These are phyloP conservation scores for Okamejei kenojei DNA, from an alignment of 2,797 vertebrate genomes.

Conservation along the genomic window DNA sequence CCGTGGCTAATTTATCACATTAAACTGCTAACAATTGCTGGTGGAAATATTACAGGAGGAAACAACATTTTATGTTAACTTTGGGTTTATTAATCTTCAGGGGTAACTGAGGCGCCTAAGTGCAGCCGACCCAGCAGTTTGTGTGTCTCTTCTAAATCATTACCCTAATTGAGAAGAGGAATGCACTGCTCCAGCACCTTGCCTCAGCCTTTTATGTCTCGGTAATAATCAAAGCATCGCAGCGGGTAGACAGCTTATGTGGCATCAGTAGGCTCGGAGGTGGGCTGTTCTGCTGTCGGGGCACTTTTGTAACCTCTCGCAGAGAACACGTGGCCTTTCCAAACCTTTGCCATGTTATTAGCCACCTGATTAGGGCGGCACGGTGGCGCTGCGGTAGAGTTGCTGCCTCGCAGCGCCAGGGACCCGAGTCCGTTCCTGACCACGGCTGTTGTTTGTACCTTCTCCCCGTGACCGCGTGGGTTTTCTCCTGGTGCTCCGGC, in stretches of 20 bases:
- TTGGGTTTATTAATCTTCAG: constrained; percentile 36
- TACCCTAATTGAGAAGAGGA: constrained; percentile 41
- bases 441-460: no score
- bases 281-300: neutral
- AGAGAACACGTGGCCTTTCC: neutral
- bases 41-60: constrained; percentile 36
- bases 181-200: neutral
- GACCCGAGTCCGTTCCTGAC: no score
- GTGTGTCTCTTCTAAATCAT: constrained; percentile 51
- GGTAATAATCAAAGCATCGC: constrained; percentile 23
- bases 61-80: constrained; percentile 37
- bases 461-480: no score
- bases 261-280: neutral
- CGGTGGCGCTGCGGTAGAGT: no score
- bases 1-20: constrained; percentile 40
- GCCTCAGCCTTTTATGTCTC: constrained; percentile 1
- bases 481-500: no score
- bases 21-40: constrained; percentile 39
- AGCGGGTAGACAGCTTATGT: neutral
- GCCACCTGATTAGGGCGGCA: no score
- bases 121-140: constrained; percentile 46
- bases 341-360: neutral
- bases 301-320: neutral
- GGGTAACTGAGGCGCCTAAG: constrained; percentile 43
- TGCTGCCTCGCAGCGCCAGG: no score